phyloP scores from a whole-genome alignment of 1,140 invertebrate species.

The Anthonomus grandis region DNA sequence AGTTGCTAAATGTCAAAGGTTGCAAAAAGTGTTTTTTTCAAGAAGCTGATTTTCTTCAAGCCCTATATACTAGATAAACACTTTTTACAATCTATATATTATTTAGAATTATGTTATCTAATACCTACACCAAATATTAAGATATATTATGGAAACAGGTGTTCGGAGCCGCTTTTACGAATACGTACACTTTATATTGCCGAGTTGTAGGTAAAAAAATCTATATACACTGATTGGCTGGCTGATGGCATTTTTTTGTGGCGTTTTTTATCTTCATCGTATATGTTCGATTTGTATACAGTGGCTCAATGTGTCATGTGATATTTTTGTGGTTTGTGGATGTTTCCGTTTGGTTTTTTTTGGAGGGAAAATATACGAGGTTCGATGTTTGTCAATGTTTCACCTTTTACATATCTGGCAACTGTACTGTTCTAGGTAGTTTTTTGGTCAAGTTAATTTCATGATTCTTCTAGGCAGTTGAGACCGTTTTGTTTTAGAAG shows the following conservation, averaged over 20 bases:
- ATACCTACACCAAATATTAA: slow-evolving; percentile 19
- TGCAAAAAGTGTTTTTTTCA: slow-evolving; percentile 21
- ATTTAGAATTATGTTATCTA: neutral
- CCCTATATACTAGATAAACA: slow-evolving; percentile 2
- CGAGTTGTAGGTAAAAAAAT: slow-evolving; percentile 21
- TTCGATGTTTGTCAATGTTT: too few species aligned
- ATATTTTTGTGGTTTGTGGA: slow-evolving; percentile 50
- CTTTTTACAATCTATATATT: slow-evolving; percentile 5
- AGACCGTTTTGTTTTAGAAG: too few species aligned
- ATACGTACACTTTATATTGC: slow-evolving; percentile 45
- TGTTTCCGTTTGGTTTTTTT: slow-evolving; percentile 35
- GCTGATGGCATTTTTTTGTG: slow-evolving; percentile 25
- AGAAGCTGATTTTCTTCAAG: slow-evolving; percentile 33
- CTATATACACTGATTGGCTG: slow-evolving; percentile 29
- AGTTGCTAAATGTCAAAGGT: slow-evolving; percentile 20
- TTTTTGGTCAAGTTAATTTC: too few species aligned
- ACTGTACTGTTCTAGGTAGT: too few species aligned
- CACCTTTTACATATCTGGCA: too few species aligned
- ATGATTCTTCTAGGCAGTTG: too few species aligned
- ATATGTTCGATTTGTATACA: slow-evolving; percentile 24
- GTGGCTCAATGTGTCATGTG: slow-evolving; percentile 50
- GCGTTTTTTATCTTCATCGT: slow-evolving; percentile 14
- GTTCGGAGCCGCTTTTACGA: slow-evolving; percentile 35
- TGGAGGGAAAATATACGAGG: too few species aligned
- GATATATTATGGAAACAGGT: slow-evolving; percentile 19